Conservation (phyloP, 2,797 vertebrate species). For the Crocidura indochinensis region DNA sequence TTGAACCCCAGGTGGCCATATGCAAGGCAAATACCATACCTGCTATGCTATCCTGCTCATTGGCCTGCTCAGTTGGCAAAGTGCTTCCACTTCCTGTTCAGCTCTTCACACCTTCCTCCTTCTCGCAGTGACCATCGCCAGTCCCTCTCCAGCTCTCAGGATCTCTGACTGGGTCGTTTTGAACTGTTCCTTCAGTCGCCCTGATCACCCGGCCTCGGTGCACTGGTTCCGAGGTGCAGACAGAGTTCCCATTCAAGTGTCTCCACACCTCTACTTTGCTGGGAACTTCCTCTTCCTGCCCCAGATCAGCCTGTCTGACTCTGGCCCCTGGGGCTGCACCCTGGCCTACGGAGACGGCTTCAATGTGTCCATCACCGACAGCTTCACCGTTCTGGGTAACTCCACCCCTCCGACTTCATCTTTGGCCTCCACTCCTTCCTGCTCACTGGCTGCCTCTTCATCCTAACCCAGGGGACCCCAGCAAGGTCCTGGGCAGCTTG, state of each 20-base stretch:
- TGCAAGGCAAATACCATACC: no score
- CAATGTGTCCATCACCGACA: conserved; percentile 75
- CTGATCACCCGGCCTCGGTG: conserved; percentile 80
- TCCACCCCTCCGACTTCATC: conserved; percentile 1
- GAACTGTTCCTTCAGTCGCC: conserved; percentile 89
- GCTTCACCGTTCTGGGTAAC: conserved; percentile 88
- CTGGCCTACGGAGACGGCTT: conserved; percentile 87
- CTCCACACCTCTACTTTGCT: neutral
- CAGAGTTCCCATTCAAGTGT: neutral
- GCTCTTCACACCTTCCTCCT: conserved; percentile 18
- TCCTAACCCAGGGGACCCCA: conserved; percentile 9
- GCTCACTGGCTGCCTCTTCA: neutral
- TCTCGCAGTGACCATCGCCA: conserved; percentile 84
- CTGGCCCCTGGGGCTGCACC: conserved; percentile 87
- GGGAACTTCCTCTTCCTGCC: conserved; percentile 82
- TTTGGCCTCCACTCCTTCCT: conserved; percentile 71
- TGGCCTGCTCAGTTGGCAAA: neutral
- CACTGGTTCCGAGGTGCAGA: conserved; percentile 83
- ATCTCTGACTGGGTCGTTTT: conserved; percentile 78
- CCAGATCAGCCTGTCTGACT: conserved; percentile 78
- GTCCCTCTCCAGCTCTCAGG: conserved; percentile 75
- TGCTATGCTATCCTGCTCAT: no score
- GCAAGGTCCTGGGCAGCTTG: neutral
- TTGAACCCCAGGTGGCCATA: no score
- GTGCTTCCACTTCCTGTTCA: neutral